Evolutionary conservation across 2,888 invertebrate genomes (phyloP), one percentile per base, ranked within the genome.

Genomic region (Pilophorus perplexus): DNA sequence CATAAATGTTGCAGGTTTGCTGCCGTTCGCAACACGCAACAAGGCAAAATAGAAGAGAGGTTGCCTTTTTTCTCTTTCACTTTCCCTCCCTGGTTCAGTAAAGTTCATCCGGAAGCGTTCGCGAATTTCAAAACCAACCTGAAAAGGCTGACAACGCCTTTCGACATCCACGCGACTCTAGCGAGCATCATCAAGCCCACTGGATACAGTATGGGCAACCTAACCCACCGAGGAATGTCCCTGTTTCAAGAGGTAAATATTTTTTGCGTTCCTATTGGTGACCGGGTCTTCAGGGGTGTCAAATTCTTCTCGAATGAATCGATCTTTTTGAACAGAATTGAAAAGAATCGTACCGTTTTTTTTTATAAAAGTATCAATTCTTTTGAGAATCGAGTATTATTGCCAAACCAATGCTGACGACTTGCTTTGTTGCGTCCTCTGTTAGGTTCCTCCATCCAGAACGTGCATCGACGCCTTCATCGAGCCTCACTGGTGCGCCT

Each of bases 31-130:
- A 84, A 88, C 73, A 94, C 93, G 0, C 80, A 91, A 4, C 94
- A 95, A 76, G 96, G 95, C 0, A 93, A 93, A 76, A 84, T 90
- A 66, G 96, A 96, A 74, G 95, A 96, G 75, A 82, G 96, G 1
- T 76, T 95, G 67, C 96, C 96, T 0, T 88, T 93, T 73, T 90
- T 95, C 76, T 85, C 87, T 0, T 83, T 94, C 60, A 79, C 84
- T 0, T 84, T 94, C 73, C 94, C 95, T 0, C 78, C 83, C 0
- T 83, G 83, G 75, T 85, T 94, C 70, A 80, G 82, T 69, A 77
- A 78, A 8, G 76, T 79, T 5, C 82, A 87, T 72, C 85, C 86
- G 0, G 67, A 55, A 14, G 83, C 84, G 12, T 83, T 84, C 69
- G 77, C 77, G 0, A 86, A 86, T 72, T 81, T 89, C 70, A 75